A percentile compares a stretch with the other conserved stretches of the same genome.
Evolutionary conservation across 2,888 invertebrate species (phyloP).

Genomic region (Nomada fucata): DNA sequence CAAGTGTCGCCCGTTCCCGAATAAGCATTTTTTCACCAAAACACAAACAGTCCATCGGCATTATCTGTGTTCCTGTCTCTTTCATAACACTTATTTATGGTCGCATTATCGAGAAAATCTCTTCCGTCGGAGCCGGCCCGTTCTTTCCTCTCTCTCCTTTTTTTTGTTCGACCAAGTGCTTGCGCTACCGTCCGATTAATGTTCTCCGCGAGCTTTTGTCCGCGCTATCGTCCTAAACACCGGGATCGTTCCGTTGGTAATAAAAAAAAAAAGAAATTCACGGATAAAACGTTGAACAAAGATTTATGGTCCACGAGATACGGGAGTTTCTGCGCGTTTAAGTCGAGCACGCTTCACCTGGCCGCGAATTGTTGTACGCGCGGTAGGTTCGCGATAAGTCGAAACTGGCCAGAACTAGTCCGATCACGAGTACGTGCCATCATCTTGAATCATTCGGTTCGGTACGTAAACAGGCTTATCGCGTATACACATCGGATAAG

Average conservation of each 20-base stretch:
- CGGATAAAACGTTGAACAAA: not conserved
- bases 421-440: not conserved
- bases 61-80: slow-evolving; percentile 13
- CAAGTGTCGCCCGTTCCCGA: not conserved
- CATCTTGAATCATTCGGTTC: slow-evolving; percentile 12
- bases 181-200: not conserved
- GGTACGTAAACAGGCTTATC: slow-evolving; percentile 53
- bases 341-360: not conserved
- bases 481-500: slow-evolving; percentile 5
- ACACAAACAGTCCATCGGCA: slow-evolving; percentile 21
- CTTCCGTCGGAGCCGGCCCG: too few relatives aligned
- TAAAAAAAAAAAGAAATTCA: not conserved
- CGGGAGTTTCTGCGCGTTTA: not conserved
- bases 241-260: not conserved
- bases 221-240: not conserved
- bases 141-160: not conserved
- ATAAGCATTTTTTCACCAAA: not conserved
- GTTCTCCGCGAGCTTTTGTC: not conserved
- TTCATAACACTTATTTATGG: slow-evolving; percentile 33
- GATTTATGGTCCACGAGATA: not conserved
- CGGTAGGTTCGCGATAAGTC: slow-evolving; percentile 16
- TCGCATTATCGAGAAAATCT: slow-evolving; percentile 16
- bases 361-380: not conserved
- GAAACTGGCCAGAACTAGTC: slow-evolving; percentile 31
- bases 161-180: not conserved